Base-by-base conservation (phyloP, 2,113 vertebrate genomes). In the Prochilodus magdalenae region DNA sequence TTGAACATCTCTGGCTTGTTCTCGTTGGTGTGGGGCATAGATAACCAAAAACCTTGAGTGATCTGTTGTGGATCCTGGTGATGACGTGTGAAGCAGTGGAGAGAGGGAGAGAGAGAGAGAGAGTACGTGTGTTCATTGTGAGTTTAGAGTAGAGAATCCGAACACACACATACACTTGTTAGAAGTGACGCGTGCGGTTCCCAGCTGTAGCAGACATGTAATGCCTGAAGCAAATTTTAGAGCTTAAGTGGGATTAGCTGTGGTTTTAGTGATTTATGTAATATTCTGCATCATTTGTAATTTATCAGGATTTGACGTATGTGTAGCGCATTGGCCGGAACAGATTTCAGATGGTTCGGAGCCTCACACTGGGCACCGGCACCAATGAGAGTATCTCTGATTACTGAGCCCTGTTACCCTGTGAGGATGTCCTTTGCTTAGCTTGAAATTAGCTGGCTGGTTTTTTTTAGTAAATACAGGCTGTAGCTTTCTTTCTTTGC, bases 221-320 rank as follows among this genome's bases (percentile, higher is more conserved):
- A 62, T 69, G 53, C 78, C 77, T 79, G 69, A 70, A 67, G 67
- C 60, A 65, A 77, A 83, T 74, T 83, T 87, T 74, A 40, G 85
- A 84, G 90, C 90, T 93, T 91, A 90, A 86, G 69, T 80, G 29
- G 87, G 89, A 91, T 90, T 92, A 88, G 83, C 47, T 24, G 55
- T 59, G 73, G 73, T n/a, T 77, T 83, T 80, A 90, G 89, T 67
- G 73, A 89, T 30, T 93, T 93, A 90, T 85, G 71, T 92, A 93
- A 93, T 91, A 89, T 83, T 90, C 87, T 89, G 90, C 89, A 86
- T 80, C 77, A 85, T 76, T 71, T 84, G 82, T 91, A 88, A 92
- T 90, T 93, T 93, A 84, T 89, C 88, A 85, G 85, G 90, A 93
- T 94, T 93, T 80, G 57, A 73, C 70, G 59, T 51, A 26, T 29